Conservation (phyloP, 2,113 vertebrate species). For the Albula glossodonta region DNA sequence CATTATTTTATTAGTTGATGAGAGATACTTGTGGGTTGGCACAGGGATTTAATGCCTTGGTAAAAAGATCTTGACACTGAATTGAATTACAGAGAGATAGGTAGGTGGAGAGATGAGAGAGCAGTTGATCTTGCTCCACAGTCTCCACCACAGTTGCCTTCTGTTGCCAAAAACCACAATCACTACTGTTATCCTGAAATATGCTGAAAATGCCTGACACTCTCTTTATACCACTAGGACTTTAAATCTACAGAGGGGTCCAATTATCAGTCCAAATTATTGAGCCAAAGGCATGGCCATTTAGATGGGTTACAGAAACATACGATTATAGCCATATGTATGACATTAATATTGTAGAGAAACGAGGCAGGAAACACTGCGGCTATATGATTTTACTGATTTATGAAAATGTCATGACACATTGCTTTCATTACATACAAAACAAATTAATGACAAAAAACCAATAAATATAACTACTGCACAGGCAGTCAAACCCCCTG, state of each 20-base stretch:
- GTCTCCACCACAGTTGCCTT: slow-evolving; percentile 1
- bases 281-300: not conserved
- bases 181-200: not conserved
- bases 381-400: slow-evolving; percentile 57
- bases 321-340: slow-evolving; percentile 58
- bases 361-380: slow-evolving; percentile 52
- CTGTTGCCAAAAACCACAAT: slow-evolving; percentile 26
- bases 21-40: too few relatives aligned
- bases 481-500: not conserved
- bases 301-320: slow-evolving; percentile 37
- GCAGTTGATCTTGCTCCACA: not conserved
- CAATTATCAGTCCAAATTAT: slow-evolving; percentile 43
- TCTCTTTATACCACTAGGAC: not conserved
- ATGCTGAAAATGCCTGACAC: slow-evolving; percentile 46
- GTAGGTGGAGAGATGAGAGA: not conserved
- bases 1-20: too few relatives aligned
- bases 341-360: slow-evolving; percentile 55
- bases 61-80: too few relatives aligned
- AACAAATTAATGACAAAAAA: slow-evolving; percentile 17
- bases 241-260: slow-evolving; percentile 33
- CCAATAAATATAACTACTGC: not conserved
- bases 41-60: too few relatives aligned
- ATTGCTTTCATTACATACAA: slow-evolving; percentile 31
- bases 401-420: slow-evolving; percentile 58
- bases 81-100: not conserved